Percentiles rank a stretch among this genome's conserved stretches.
phyloP scores from a whole-genome alignment of 2,113 vertebrate species.

The Mellivora capensis region DNA sequence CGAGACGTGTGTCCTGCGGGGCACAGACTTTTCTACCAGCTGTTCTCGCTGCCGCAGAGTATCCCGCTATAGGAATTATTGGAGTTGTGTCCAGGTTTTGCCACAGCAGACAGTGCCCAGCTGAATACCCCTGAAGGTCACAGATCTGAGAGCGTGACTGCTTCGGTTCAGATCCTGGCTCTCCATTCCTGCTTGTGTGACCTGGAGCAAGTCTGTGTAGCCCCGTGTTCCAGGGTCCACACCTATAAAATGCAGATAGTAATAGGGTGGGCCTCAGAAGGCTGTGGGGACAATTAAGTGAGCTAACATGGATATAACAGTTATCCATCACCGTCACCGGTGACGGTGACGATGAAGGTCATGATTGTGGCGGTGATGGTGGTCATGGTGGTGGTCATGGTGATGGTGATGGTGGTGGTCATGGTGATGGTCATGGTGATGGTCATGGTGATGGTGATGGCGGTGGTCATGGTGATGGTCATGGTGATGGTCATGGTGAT shows the following conservation, averaged over 20 bases:
- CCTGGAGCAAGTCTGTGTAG: neutral
- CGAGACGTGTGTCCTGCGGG: neutral
- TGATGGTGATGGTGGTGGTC: fast-evolving
- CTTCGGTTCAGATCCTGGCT: neutral
- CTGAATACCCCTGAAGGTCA: neutral
- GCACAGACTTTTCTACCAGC: fast-evolving
- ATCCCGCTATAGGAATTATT: neutral
- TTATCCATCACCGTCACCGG: too few species aligned
- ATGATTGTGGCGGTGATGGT: fast-evolving
- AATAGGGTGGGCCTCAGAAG: neutral
- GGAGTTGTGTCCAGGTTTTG: neutral
- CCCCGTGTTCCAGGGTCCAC: neutral
- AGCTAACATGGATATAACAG: neutral
- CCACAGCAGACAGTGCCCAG: neutral
- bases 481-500: fast-evolving
- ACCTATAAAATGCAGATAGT: neutral
- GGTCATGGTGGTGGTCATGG: fast-evolving
- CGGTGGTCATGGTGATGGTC: fast-evolving
- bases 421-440: fast-evolving
- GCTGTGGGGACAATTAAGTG: neutral
- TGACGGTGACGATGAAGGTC: fast-evolving
- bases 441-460: fast-evolving
- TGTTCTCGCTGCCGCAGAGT: neutral
- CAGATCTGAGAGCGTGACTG: neutral
- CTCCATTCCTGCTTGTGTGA: neutral